Conservation (phyloP, 2,113 vertebrate species). For the Oncorhynchus nerka region DNA sequence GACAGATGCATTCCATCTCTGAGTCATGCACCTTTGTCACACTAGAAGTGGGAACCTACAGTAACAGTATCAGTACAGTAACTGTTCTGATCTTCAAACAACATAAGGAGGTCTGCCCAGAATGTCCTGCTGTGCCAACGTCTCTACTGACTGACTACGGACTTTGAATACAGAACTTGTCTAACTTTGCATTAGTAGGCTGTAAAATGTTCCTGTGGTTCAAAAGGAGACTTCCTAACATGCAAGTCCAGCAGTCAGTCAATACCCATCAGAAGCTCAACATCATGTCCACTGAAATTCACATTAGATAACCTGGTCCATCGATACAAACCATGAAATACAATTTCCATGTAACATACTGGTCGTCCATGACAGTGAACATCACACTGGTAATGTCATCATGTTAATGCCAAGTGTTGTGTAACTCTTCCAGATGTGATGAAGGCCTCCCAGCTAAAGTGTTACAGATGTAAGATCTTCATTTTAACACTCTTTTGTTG, state of each 20-base stretch:
- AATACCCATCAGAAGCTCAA: too few relatives aligned
- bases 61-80: neutral
- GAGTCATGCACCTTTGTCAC: slow-evolving; percentile 63
- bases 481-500: too few relatives aligned
- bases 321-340: neutral
- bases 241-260: too few relatives aligned
- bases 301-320: neutral
- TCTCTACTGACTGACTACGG: neutral
- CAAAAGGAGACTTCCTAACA: too few relatives aligned
- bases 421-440: slow-evolving; percentile 54
- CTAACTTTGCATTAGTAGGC: too few relatives aligned
- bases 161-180: too few relatives aligned
- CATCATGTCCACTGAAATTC: neutral
- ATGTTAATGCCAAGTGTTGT: slow-evolving; percentile 52
- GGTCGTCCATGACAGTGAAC: slow-evolving; percentile 33
- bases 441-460: slow-evolving; percentile 48
- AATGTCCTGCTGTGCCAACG: neutral
- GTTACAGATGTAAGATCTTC: slow-evolving; percentile 18
- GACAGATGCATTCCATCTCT: slow-evolving; percentile 48
- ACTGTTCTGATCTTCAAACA: slow-evolving; percentile 29
- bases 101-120: slow-evolving; percentile 32
- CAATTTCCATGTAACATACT: neutral
- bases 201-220: too few relatives aligned
- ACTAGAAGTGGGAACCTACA: slow-evolving; percentile 25
- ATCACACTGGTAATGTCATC: slow-evolving; percentile 44